Percentiles rank a stretch among this genome's conserved stretches.
Evolutionary conservation across 2,888 invertebrate genomes (phyloP).

Genomic region (Machimus atricapillus): DNA sequence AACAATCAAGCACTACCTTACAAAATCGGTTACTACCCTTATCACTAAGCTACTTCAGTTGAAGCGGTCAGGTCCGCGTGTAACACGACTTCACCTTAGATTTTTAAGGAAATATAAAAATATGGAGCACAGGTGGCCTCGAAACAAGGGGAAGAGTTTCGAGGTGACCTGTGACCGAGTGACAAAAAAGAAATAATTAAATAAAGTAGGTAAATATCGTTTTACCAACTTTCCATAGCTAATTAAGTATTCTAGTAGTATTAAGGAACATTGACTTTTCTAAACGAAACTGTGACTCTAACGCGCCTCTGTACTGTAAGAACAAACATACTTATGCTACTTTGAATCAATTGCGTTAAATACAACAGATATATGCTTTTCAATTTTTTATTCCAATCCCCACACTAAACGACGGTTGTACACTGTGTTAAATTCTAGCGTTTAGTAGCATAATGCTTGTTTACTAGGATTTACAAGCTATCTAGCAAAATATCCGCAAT

Average conservation of each 20-base stretch:
- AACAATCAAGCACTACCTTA: slow-evolving; percentile 20
- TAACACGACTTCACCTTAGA: background rate
- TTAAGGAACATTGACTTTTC: slow-evolving; percentile 2
- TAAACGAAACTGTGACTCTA: slow-evolving; percentile 18
- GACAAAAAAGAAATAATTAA: background rate
- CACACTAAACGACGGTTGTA: background rate
- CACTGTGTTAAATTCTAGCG: slow-evolving; percentile 4
- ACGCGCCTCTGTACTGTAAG: slow-evolving; percentile 9
- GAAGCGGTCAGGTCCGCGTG: background rate
- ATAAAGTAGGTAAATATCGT: background rate
- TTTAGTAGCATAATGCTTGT: background rate
- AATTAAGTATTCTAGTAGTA: background rate
- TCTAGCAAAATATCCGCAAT: background rate
- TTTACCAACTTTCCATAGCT: background rate
- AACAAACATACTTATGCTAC: background rate
- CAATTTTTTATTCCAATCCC: background rate
- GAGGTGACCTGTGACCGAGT: slow-evolving; percentile 54
- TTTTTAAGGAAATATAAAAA: background rate
- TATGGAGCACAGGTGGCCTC: slow-evolving; percentile 49
- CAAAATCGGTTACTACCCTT: background rate
- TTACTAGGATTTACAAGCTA: background rate
- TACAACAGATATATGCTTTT: background rate
- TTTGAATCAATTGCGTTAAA: background rate
- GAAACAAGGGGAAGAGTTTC: slow-evolving; percentile 63
- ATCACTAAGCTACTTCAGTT: background rate